Evolutionary conservation across 2,888 invertebrate species (phyloP).

Genomic region (Philereme transversata): DNA sequence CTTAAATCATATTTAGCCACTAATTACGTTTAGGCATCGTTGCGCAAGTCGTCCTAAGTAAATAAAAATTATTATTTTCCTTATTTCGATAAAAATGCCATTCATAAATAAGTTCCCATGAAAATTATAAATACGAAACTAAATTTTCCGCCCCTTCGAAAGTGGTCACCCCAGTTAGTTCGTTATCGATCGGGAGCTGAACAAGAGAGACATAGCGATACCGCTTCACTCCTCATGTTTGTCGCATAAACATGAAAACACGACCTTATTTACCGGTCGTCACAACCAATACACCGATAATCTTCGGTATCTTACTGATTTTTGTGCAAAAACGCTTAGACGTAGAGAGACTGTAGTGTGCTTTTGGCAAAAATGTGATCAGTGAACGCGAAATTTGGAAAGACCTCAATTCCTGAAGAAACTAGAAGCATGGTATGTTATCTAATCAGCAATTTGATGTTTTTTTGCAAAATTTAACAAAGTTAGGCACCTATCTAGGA

Average conservation of each 20-base stretch:
- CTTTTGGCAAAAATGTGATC: constrained; percentile 34
- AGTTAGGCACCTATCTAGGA: not conserved
- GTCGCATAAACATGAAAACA: constrained; percentile 77
- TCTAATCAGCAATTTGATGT: constrained; percentile 19
- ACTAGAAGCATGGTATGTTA: constrained; percentile 46
- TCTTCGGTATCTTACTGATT: constrained; percentile 32
- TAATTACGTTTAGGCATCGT: too few species aligned
- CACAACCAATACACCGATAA: constrained; percentile 46
- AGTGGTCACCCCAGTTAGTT: constrained; percentile 67
- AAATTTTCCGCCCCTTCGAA: constrained; percentile 2
- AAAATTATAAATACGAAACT: not conserved
- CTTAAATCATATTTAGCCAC: too few species aligned
- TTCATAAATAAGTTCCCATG: too few species aligned
- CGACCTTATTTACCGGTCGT: constrained; percentile 62
- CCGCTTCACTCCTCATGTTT: constrained; percentile 61
- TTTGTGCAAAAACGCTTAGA: constrained; percentile 27
- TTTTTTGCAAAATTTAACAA: not conserved
- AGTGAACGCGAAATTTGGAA: not conserved
- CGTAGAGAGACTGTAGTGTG: constrained; percentile 24
- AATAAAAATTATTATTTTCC: too few species aligned
- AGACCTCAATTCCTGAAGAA: constrained; percentile 17
- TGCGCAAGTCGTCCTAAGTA: too few species aligned
- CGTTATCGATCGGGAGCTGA: constrained; percentile 70
- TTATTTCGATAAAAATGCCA: too few species aligned
- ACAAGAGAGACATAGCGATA: constrained; percentile 66